Conservation (phyloP, 2,888 invertebrate species). For the Microctonus brassicae region DNA sequence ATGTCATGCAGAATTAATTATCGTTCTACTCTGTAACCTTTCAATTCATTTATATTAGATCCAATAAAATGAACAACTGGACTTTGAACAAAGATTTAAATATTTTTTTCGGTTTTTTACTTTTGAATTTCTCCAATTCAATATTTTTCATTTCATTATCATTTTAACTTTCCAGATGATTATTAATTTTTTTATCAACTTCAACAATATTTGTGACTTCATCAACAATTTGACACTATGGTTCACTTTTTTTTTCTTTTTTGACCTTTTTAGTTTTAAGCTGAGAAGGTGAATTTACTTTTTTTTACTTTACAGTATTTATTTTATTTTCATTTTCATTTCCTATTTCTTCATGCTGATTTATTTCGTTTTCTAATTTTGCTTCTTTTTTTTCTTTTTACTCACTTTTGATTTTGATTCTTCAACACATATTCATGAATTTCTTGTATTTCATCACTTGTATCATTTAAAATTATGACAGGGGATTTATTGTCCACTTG, state of each 20-base stretch:
- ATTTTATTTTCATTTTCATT: conserved; percentile 20
- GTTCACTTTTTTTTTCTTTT: conserved; percentile 24
- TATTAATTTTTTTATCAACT: conserved; percentile 6
- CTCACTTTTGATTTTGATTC: background rate
- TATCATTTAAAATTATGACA: background rate
- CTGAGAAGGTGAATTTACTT: conserved; percentile 14
- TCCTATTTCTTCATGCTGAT: conserved; percentile 14
- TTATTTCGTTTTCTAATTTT: conserved; percentile 18
- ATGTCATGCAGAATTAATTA: background rate
- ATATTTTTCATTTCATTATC: conserved; percentile 5
- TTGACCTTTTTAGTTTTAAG: background rate
- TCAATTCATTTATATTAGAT: conserved; percentile 62
- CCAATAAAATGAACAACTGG: conserved; percentile 58
- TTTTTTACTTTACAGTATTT: no score
- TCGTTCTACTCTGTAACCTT: conserved; percentile 57
- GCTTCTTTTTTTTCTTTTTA: background rate
- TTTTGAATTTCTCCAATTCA: conserved; percentile 22
- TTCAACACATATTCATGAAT: conserved; percentile 10
- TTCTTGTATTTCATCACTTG: background rate
- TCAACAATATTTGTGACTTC: conserved; percentile 4
- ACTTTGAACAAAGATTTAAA: conserved; percentile 55
- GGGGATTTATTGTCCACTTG: conserved; percentile 22
- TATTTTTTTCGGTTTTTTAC: conserved; percentile 50
- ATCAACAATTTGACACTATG: background rate
- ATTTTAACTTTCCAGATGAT: background rate